Evolutionary conservation across 2,113 vertebrate species (phyloP), one percentile per base, ranked within the genome.

Genomic region (Bostrychus sinensis): DNA sequence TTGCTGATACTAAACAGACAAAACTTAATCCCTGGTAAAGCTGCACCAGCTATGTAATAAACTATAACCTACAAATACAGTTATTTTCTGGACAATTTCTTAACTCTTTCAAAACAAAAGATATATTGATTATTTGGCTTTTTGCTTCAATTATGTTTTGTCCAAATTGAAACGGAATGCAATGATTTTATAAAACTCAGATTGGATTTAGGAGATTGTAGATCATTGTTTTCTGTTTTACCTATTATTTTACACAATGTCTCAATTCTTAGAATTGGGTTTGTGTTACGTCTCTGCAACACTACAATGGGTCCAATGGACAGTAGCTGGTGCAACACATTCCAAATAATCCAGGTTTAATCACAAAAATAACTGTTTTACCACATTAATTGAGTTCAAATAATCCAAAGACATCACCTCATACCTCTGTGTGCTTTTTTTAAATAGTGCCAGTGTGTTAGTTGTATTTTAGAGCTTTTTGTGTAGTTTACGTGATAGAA

Each of bases 401-500:
- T 34, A 6, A 56, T 51, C 13, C 28, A 2, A 61, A 69, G 75
- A 73, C 72, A 73, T 79, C 76, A 79, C 74, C 74, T 4, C 80
- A 85, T 81, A 81, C 82, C 81, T 83, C 20, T 63, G 26, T 57
- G 25, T 61, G 7, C 62, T 53, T 57, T 25, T 28, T 43, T 23
- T 14, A 11, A 37, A 1, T 76, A 57, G 62, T 45, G 20, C 22
- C 53, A 34, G 51, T 55, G 19, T n/a, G n/a, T n/a, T 28, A 19
- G 41, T 34, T 64, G 65, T 86, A 80, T 74, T 70, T 30, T 71
- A 71, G 79, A 66, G n/a, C 39, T 25, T 25, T n/a, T 46, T 37
- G 57, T 41, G 50, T 70, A 59, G 56, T 70, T 45, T 48, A 73
- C 72, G 75, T 82, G 80, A 68, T 70, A 63, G 72, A 68, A 20